Evolutionary conservation across 1,140 invertebrate species (phyloP).

Genomic region (Proales similis): DNA sequence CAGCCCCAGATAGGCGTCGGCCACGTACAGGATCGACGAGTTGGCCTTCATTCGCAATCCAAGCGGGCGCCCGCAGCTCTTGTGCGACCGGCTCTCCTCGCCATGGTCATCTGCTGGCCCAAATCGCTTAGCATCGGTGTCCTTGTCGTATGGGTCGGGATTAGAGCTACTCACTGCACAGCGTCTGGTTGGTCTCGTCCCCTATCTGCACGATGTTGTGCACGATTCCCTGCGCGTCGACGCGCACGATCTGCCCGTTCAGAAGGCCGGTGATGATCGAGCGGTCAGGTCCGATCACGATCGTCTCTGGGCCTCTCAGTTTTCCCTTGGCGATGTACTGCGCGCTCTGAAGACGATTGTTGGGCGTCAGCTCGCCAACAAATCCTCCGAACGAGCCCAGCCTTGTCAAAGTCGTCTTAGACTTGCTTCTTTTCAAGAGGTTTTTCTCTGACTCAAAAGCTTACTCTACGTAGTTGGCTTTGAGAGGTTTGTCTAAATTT

Average conservation of each 20-base stretch:
- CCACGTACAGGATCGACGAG: neutral
- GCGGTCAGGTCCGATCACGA: constrained; percentile 15
- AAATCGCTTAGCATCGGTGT: too few species aligned
- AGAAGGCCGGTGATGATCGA: constrained; percentile 18
- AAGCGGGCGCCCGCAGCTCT: constrained; percentile 26
- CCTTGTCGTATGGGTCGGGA: too few species aligned
- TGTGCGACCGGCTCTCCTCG: neutral
- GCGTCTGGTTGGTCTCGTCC: neutral
- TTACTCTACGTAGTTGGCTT: neutral
- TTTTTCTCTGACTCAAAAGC: neutral
- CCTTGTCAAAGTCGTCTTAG: neutral
- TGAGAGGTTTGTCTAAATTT: neutral
- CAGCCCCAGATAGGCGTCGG: constrained; percentile 25
- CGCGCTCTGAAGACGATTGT: constrained; percentile 2
- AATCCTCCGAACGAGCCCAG: neutral
- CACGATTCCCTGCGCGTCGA: neutral
- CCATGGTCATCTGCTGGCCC: too few species aligned
- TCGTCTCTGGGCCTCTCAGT: constrained; percentile 19
- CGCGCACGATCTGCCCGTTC: constrained; percentile 23
- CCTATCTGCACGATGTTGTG: constrained; percentile 7
- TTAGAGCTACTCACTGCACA: neutral
- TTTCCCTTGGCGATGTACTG: neutral
- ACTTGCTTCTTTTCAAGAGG: too few species aligned
- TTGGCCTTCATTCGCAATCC: constrained; percentile 6
- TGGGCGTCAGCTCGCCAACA: neutral